Evolutionary conservation across 2,797 vertebrate species (phyloP), one percentile per base, ranked within the genome.

Genomic region (Acipenser ruthenus): DNA sequence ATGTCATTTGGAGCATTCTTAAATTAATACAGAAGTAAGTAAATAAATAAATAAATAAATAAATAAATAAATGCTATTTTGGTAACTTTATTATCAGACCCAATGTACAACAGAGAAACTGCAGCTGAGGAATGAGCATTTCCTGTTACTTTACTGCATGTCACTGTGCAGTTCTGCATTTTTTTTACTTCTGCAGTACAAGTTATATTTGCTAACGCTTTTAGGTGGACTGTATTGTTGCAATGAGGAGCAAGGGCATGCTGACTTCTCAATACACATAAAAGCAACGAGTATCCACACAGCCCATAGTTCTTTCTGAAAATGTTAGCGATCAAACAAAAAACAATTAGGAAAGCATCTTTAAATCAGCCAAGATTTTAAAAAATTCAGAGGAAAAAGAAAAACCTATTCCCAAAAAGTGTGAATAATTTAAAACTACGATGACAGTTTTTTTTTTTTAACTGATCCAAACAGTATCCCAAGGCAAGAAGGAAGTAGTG

Each of bases 261-360:
- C 55, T n/a, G 23, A 12, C 58, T 58, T 58, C 10, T 58, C 6
- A 58, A 13, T 58, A 6, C 4, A 58, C 9, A 58, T n/a, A 37
- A 58, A 58, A 58, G 55, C 6, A 58, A 13, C 11, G 11, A 58
- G 11, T 58, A 11, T 58, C 55, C 55, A 58, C 55, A 58, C 55
- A 58, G 55, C 55, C 9, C 12, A n/a, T 6, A 7, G 55, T 11
- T 58, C 12, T 58, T 13, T 12, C 11, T 2, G 13, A 10, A 11
- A 11, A 8, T 10, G 12, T 12, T 37, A 58, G 55, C 12, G 55
- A 58, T 58, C 9, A 58, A 65, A 65, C 59, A 73, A 75, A 37
- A 37, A n/a, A 65, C 49, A 75, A 71, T 69, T 74, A 74, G 72
- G 64, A 76, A 83, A 86, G 78, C 68, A 75, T 50, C 74, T 78